phyloP scores from a whole-genome alignment of 1,140 invertebrate species.

The Lerema accius region DNA sequence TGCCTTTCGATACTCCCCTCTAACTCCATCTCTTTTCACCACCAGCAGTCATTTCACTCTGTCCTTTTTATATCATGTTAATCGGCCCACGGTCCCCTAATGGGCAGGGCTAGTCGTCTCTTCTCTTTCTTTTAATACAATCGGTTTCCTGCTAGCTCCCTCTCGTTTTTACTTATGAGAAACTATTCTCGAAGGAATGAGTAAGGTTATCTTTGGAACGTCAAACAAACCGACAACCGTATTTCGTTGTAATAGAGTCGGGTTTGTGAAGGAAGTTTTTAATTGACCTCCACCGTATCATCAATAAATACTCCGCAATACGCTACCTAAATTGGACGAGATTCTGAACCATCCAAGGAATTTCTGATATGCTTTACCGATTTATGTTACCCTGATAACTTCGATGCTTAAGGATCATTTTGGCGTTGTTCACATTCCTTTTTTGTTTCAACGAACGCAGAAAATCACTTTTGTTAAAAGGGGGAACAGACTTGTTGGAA shows the following conservation, averaged over 20 bases:
- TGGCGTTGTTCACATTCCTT: slow-evolving; percentile 76
- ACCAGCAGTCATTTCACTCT: slow-evolving; percentile 24
- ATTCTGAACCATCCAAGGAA: slow-evolving; percentile 62
- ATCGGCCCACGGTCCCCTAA: slow-evolving; percentile 21
- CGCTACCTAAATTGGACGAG: slow-evolving; percentile 58
- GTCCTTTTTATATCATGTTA: not conserved
- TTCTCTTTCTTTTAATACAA: slow-evolving; percentile 42
- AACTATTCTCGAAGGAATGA: slow-evolving; percentile 1
- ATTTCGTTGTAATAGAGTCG: slow-evolving; percentile 5
- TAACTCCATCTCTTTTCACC: slow-evolving; percentile 1
- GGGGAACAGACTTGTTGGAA: too few species aligned
- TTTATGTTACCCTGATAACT: slow-evolving; percentile 70
- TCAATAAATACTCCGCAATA: slow-evolving; percentile 38
- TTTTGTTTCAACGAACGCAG: too few species aligned
- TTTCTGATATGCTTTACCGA: slow-evolving; percentile 60
- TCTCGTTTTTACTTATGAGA: slow-evolving; percentile 4
- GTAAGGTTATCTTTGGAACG: slow-evolving; percentile 1
- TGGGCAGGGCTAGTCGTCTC: slow-evolving; percentile 19
- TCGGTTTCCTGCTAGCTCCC: not conserved
- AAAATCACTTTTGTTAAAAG: too few species aligned
- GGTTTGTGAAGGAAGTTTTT: slow-evolving; percentile 8
- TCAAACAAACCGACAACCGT: slow-evolving; percentile 6
- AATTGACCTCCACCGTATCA: slow-evolving; percentile 13
- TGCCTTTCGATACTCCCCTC: slow-evolving; percentile 10
- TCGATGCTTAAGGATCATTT: slow-evolving; percentile 79